phyloP scores from a whole-genome alignment of 2,797 vertebrate species.

The Tachyglossus aculeatus region DNA sequence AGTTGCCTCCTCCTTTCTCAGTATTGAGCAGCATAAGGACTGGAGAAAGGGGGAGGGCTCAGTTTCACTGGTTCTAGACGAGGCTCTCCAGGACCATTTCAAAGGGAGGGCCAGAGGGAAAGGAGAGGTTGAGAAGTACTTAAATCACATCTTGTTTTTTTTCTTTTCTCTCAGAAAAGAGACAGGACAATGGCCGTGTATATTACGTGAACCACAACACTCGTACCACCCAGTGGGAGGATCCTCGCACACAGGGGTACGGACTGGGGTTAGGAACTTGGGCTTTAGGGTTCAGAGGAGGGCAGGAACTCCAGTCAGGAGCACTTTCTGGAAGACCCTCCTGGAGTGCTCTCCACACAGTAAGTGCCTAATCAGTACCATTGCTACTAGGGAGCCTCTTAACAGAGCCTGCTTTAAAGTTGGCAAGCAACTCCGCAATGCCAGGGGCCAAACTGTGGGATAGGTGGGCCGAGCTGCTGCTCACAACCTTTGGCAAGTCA shows the following conservation, averaged over 20 bases:
- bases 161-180: constrained; percentile 82
- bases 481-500: too few relatives aligned
- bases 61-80: neutral
- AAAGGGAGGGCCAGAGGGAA: neutral
- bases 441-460: too few relatives aligned
- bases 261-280: neutral
- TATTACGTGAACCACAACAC: constrained; percentile 99
- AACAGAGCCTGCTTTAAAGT: too few relatives aligned
- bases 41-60: neutral
- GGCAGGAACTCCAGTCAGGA: too few relatives aligned
- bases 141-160: constrained; percentile 15
- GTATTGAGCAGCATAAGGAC: neutral
- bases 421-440: too few relatives aligned
- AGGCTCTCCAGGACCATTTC: neutral
- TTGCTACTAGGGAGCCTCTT: too few relatives aligned
- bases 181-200: constrained; percentile 95
- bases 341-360: too few relatives aligned
- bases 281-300: too few relatives aligned
- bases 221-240: constrained; percentile 96
- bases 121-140: neutral
- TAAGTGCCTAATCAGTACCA: too few relatives aligned
- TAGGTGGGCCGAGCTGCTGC: too few relatives aligned
- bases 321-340: too few relatives aligned
- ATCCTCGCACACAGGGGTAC: constrained; percentile 96
- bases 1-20: neutral